phyloP scores from a whole-genome alignment of 2,797 vertebrate genomes.

The Sebastes baramenuke region DNA sequence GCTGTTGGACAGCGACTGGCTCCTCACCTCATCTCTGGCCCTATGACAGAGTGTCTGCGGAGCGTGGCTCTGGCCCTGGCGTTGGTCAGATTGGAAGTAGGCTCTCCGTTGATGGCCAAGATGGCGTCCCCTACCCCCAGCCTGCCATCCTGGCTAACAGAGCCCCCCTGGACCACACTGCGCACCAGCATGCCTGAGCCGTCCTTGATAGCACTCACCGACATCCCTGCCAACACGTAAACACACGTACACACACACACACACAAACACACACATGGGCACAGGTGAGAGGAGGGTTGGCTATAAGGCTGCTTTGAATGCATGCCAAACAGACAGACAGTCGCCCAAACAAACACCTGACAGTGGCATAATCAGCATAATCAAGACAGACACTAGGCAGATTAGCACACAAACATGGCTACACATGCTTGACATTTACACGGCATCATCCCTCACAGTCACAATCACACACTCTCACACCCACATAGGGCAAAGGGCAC shows the following conservation, averaged over 20 bases:
- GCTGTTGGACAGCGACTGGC: slow-evolving; percentile 8
- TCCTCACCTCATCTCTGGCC: slow-evolving; percentile 92
- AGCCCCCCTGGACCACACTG: slow-evolving; percentile 91
- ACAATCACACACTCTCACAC: slow-evolving; percentile 27
- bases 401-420: slow-evolving; percentile 74
- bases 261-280: slow-evolving; percentile 11
- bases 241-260: slow-evolving; percentile 40
- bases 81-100: slow-evolving; percentile 87
- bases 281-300: slow-evolving; percentile 68
- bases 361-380: slow-evolving; percentile 75
- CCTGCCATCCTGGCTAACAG: slow-evolving; percentile 92
- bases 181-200: slow-evolving; percentile 94
- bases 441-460: slow-evolving; percentile 38
- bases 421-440: slow-evolving; percentile 73
- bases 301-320: slow-evolving; percentile 60
- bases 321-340: slow-evolving; percentile 70
- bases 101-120: slow-evolving; percentile 92
- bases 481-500: slow-evolving; percentile 53
- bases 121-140: slow-evolving; percentile 92
- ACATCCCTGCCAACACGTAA: slow-evolving; percentile 87
- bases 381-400: slow-evolving; percentile 77
- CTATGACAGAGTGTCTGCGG: slow-evolving; percentile 92
- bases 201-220: slow-evolving; percentile 93
- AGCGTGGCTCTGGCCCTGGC: slow-evolving; percentile 92
- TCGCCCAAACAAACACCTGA: slow-evolving; percentile 75